phyloP scores from a whole-genome alignment of 2,797 vertebrate species.

The Antennarius maculatus region DNA sequence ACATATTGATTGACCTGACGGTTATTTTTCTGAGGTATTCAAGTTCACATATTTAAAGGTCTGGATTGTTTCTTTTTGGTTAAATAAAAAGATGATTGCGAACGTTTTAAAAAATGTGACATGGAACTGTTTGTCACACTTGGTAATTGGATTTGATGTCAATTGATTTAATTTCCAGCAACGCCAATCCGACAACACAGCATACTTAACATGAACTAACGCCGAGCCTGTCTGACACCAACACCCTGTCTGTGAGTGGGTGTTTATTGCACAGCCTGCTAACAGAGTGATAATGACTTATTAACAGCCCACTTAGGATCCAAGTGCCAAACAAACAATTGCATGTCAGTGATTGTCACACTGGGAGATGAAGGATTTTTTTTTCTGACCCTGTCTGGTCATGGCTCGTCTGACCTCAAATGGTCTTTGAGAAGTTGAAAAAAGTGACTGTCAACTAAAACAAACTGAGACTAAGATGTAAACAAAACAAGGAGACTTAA shows the following conservation, averaged over 20 bases:
- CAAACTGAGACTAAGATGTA: not conserved
- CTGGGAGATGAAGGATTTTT: slow-evolving; percentile 4
- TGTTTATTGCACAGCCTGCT: slow-evolving; percentile 69
- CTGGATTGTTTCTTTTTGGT: not conserved
- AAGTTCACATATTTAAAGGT: not conserved
- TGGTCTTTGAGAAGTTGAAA: not conserved
- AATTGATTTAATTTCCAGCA: no score
- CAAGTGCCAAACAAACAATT: slow-evolving; percentile 73
- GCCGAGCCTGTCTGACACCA: slow-evolving; percentile 52
- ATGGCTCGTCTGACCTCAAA: slow-evolving; percentile 3
- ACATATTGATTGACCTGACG: not conserved
- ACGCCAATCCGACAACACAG: no score
- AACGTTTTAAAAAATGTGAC: no score
- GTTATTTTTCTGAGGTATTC: not conserved
- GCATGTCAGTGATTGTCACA: slow-evolving; percentile 54
- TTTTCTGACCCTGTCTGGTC: slow-evolving; percentile 27
- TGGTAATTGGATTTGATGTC: no score
- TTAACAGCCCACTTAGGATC: slow-evolving; percentile 74
- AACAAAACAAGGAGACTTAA: not conserved
- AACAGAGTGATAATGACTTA: slow-evolving; percentile 77
- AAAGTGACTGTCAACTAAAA: not conserved
- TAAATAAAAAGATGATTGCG: no score
- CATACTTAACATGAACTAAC: slow-evolving; percentile 25
- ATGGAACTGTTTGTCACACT: no score
- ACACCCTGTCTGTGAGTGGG: slow-evolving; percentile 25